Base-by-base conservation (phyloP, 2,797 vertebrate species). In the Sarcoramphus papa region DNA sequence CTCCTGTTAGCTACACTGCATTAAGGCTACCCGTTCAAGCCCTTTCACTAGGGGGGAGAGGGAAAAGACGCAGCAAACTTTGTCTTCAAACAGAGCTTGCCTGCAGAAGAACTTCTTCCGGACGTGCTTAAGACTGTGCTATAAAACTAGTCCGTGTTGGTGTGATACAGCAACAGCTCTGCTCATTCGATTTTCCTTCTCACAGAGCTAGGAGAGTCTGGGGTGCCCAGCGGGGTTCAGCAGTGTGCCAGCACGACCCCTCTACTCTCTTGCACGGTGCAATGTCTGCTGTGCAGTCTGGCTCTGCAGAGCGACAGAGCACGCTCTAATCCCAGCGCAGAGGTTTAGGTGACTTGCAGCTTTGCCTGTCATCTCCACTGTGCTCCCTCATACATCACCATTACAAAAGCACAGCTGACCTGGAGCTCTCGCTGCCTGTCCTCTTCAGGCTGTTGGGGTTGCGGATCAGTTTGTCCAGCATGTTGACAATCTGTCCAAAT, bases 381-480 rank as follows among this genome's bases (percentile, higher is more conserved):
- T 6, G 12, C 45, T 80, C 50, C 76, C 93, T 91, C 73, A 3
- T 76, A 22, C 19, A 72, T 97, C 96, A 83, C 72, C 50, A 15
- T 56, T 78, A 85, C 56, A 56, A 45, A 90, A 95, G 85, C 87
- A 12, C 35, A 56, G 96, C 98, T 97, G 92, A 99, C 99, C 99
- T 99, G 92, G 98, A 95, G 83, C 98, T 98, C 92, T 99, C 99
- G 0, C 98, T 98, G 54, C 99, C 99, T 1, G 99, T 99, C 98
- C 99, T 99, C 98, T 99, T 99, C 97, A 99, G 98, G 79, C 99
- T 99, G 98, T 99, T 99, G 78, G 99, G 99, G 95, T 99, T 99
- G 90, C 99, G 99, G 97, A 99, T 99, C 93, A 99, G 99, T 97
- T 99, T 99, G 98, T 99, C 99, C 98, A 99, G 97, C 99, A 99